These are phyloP conservation scores for Sphecodes monilicornis DNA, from an alignment of 2,888 invertebrate genomes.

Conservation along the genomic window DNA sequence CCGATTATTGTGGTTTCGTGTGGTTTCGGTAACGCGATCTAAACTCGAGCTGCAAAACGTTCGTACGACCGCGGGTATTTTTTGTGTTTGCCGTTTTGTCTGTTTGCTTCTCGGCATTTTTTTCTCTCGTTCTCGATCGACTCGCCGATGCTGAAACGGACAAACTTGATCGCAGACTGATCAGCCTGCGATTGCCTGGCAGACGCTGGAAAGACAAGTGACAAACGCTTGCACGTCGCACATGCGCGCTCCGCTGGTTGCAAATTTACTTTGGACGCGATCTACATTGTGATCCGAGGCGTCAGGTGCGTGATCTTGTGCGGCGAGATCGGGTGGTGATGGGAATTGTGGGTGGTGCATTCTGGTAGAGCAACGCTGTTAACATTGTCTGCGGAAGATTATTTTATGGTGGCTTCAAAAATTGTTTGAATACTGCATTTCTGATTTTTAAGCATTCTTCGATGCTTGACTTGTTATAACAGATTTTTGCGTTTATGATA, in stretches of 20 bases:
- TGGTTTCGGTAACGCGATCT: neutral
- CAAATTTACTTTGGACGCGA: constrained; percentile 50
- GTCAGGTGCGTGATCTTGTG: neutral
- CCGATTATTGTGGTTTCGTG: neutral
- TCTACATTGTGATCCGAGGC: neutral
- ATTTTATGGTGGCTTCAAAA: neutral
- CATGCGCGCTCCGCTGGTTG: constrained; percentile 61
- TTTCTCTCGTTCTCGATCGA: neutral
- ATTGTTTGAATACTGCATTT: neutral
- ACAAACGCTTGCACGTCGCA: constrained; percentile 47
- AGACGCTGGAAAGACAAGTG: constrained; percentile 18
- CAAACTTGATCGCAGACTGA: constrained; percentile 25
- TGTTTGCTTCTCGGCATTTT: neutral
- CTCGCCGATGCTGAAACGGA: constrained; percentile 44
- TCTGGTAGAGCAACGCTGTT: neutral
- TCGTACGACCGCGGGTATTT: neutral
- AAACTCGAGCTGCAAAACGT: neutral
- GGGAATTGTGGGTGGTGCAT: neutral
- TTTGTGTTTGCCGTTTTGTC: neutral
- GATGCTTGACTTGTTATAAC: neutral
- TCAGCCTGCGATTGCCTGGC: constrained; percentile 4
- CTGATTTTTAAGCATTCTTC: neutral
- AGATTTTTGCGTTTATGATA: neutral
- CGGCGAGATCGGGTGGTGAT: neutral
- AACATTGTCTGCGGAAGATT: neutral